A percentile compares a stretch with the other conserved stretches of the same genome.
Evolutionary conservation across 2,797 vertebrate species (phyloP).

Genomic region (Gadopsis bispinosus): DNA sequence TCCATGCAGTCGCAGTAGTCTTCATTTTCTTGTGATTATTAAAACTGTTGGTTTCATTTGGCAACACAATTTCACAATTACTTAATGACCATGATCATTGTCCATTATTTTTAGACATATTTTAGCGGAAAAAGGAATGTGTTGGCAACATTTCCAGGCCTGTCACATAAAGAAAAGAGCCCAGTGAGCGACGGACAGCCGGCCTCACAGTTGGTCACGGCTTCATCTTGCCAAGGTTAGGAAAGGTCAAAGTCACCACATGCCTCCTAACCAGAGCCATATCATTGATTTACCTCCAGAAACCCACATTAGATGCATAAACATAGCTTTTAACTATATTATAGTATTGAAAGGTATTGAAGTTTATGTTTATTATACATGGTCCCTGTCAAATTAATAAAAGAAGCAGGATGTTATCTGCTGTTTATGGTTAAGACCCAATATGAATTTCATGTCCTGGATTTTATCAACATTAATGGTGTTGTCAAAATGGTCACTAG

Average conservation of each 20-base stretch:
- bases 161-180: constrained; percentile 59
- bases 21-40: not conserved
- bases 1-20: not conserved
- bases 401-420: not conserved
- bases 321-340: not conserved
- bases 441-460: constrained; percentile 5
- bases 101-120: constrained; percentile 15
- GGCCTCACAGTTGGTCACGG: constrained; percentile 80
- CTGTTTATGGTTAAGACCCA: constrained; percentile 23
- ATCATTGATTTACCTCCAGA: constrained; percentile 62
- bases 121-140: constrained; percentile 17
- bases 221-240: constrained; percentile 73
- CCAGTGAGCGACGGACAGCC: constrained; percentile 77
- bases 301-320: constrained; percentile 34
- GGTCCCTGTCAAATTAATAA: not conserved
- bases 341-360: no score
- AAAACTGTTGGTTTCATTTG: constrained; percentile 7
- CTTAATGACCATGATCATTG: not conserved
- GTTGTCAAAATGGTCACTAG: constrained; percentile 4
- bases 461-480: constrained; percentile 11
- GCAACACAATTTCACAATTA: constrained; percentile 3
- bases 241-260: constrained; percentile 82
- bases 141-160: constrained; percentile 52
- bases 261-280: constrained; percentile 63
- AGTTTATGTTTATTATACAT: no score